Evolutionary conservation across 2,113 vertebrate genomes (phyloP).

Genomic region (Phrynosoma platyrhinos): DNA sequence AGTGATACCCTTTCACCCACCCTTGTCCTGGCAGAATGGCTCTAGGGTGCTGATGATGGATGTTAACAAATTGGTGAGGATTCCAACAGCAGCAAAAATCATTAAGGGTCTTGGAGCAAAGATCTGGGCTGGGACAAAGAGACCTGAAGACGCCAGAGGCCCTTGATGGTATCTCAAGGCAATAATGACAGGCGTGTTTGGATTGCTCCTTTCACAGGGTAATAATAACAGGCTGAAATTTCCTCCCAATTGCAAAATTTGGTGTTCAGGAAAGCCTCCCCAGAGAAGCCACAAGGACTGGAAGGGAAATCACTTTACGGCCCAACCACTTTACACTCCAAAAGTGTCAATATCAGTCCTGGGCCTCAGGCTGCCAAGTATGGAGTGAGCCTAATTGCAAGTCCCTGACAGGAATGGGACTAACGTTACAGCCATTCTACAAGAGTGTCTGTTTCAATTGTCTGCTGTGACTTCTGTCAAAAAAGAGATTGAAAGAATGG

Average conservation of each 20-base stretch:
- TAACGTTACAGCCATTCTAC: no score
- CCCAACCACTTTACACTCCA: neutral
- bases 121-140: slow-evolving; percentile 42
- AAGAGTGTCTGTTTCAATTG: neutral
- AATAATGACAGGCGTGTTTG: slow-evolving; percentile 27
- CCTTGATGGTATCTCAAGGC: slow-evolving; percentile 48
- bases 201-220: slow-evolving; percentile 45
- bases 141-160: slow-evolving; percentile 44
- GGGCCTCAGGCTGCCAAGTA: neutral
- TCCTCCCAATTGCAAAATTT: neutral
- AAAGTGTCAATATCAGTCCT: neutral
- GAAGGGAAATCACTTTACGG: slow-evolving; percentile 18
- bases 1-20: slow-evolving; percentile 17
- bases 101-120: slow-evolving; percentile 48
- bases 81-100: slow-evolving; percentile 67
- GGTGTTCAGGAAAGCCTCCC: slow-evolving; percentile 26
- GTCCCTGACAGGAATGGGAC: neutral
- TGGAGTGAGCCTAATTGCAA: neutral
- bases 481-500: neutral
- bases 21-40: neutral
- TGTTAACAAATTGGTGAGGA: slow-evolving; percentile 70
- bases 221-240: slow-evolving; percentile 34
- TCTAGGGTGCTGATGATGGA: slow-evolving; percentile 57
- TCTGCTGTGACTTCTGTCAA: no score
- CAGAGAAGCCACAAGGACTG: neutral